phyloP scores from a whole-genome alignment of 2,797 vertebrate genomes.

The Myotis vivesi region DNA sequence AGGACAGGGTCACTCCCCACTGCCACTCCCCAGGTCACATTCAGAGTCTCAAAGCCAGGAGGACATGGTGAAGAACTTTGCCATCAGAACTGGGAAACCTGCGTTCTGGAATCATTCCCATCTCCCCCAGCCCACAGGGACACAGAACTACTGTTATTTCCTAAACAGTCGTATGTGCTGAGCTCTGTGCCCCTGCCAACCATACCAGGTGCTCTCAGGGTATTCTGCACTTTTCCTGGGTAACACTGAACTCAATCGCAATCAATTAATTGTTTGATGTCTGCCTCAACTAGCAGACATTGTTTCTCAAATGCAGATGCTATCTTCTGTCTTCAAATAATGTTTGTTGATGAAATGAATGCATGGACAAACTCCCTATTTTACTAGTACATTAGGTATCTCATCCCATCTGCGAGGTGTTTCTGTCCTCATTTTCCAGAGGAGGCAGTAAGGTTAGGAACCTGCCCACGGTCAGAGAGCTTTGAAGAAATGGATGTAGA shows the following conservation, averaged over 20 bases:
- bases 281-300: not conserved
- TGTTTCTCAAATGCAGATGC: not conserved
- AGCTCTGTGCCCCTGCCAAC: not conserved
- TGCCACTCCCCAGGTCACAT: not conserved
- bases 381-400: not conserved
- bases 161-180: not conserved
- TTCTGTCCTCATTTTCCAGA: not conserved
- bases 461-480: not conserved
- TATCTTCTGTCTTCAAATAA: not conserved
- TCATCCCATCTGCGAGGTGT: not conserved
- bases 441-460: not conserved
- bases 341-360: not conserved
- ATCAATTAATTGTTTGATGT: not conserved
- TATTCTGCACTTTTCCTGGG: not conserved
- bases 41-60: not conserved
- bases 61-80: rapidly evolving
- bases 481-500: not conserved
- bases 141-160: not conserved
- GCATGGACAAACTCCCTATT: not conserved
- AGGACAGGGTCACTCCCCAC: not conserved
- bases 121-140: not conserved
- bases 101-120: not conserved
- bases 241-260: not conserved
- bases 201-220: not conserved
- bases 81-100: not conserved